Base-by-base conservation (phyloP, 2,797 vertebrate species). In the Benthosema pterotum region DNA sequence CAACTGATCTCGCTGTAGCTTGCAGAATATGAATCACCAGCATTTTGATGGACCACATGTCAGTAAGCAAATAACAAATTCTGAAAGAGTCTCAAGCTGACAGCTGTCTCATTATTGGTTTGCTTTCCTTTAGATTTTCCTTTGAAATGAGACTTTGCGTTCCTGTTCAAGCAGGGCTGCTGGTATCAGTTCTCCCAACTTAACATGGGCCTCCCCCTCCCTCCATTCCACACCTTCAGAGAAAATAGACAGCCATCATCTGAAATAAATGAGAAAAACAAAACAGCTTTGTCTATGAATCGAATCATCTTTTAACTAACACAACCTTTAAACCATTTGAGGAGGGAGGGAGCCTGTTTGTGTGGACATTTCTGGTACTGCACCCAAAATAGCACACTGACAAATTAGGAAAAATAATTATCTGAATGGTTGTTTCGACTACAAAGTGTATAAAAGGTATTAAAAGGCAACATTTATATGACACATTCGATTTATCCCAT, bases 151-250 rank as follows among this genome's bases (percentile, higher is more conserved):
- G 70, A 79, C 77, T 60, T 64, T 60, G 57, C 60, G 71, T 69
- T 76, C 72, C 58, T 65, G 42, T 69, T 75, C 54, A 65, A 66
- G 71, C 75, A 75, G 77, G 70, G 72, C 69, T 81, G 81, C 87
- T 89, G 87, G 84, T 83, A 82, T 85, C 71, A 67, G 43, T 64
- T 78, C 65, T 71, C 67, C 52, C 48, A 69, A 57, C 47, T 52
- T 74, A 57, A 48, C 53, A 55, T 32, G 54, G 65, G 52, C 52
- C 32, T 74, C 64, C 11, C 46, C 52, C 63, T 52, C 42, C 72
- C 64, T 9, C 46, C 52, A 63, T 60, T 13, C 55, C 57, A 49
- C 50, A 48, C 74, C 75, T 72, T n/a, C 11, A 9, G 32, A 38
- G 32, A 62, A 67, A 52, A 15, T 22, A 17, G 18, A 63, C 14